Percentiles rank a stretch among this genome's conserved stretches.
Conservation (phyloP, 2,113 vertebrate species). For the Trogon surrucura region DNA sequence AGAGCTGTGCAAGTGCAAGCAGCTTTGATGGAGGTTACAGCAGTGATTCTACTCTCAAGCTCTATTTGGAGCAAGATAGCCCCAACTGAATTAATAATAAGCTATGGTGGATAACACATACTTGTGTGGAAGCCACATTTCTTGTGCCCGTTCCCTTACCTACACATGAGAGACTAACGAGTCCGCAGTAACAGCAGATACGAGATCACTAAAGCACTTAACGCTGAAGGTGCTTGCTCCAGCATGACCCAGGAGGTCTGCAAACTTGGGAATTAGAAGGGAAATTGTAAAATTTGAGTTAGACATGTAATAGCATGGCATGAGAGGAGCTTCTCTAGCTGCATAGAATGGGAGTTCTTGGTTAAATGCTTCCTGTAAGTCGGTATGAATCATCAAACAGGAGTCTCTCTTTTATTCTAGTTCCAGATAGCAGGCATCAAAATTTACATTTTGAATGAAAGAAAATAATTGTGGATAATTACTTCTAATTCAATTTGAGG, state of each 20-base stretch:
- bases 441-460: conserved; percentile 46
- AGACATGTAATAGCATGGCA: not conserved
- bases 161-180: rapidly evolving
- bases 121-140: not conserved
- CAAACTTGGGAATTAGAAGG: not conserved
- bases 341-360: not conserved
- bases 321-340: not conserved
- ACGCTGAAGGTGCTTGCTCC: not conserved
- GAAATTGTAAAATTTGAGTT: not conserved
- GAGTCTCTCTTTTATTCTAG: conserved; percentile 15
- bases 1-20: not conserved
- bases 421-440: conserved; percentile 40
- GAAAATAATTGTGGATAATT: not conserved
- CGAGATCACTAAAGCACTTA: not conserved
- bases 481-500: conserved; percentile 1
- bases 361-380: not conserved
- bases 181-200: rapidly evolving
- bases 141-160: not conserved
- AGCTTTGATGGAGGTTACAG: not conserved
- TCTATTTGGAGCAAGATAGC: not conserved
- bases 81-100: not conserved
- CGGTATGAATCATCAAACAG: conserved; percentile 18
- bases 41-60: not conserved
- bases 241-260: not conserved
- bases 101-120: rapidly evolving